A percentile compares a stretch with the other conserved stretches of the same genome.
These are phyloP conservation scores for Tragelaphus buxtoni DNA, from an alignment of 2,113 vertebrate genomes.

Conservation along the genomic window DNA sequence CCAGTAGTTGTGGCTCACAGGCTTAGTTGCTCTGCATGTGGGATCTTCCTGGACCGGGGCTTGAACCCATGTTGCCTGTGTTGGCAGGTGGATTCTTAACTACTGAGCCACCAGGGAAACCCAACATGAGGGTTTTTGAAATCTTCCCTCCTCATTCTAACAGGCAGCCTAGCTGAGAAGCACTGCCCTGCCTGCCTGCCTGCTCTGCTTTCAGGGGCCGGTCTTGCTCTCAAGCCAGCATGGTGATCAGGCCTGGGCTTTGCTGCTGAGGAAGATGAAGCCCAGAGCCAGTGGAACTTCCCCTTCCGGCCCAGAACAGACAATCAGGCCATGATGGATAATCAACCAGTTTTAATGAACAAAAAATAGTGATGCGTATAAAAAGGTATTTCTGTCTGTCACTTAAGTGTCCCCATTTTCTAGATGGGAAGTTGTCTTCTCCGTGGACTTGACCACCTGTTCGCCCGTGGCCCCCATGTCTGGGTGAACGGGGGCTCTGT, in stretches of 20 bases:
- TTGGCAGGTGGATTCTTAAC: not conserved
- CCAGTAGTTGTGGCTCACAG: not conserved
- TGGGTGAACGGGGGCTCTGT: not conserved
- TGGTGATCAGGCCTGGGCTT: not conserved
- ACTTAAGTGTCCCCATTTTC: not conserved
- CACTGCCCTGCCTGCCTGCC: not conserved
- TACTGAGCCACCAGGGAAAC: not conserved
- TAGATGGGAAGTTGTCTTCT: not conserved
- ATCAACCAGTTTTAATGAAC: conserved; percentile 60
- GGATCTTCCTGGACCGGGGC: not conserved
- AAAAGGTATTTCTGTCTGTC: conserved; percentile 38
- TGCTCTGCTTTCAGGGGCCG: too few relatives aligned
- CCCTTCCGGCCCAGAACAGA: not conserved
- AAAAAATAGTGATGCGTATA: not conserved
- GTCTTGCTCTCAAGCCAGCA: rapidly evolving
- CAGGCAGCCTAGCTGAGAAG: not conserved
- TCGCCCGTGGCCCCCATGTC: not conserved
- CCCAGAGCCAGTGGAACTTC: not conserved
- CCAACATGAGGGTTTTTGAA: not conserved
- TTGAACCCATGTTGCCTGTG: not conserved
- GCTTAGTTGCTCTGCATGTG: not conserved
- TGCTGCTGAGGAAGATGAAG: not conserved
- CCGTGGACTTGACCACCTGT: not conserved
- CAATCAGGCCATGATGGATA: not conserved
- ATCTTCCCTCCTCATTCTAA: not conserved